A percentile compares a stretch with the other conserved stretches of the same genome.
Conservation (phyloP, 2,113 vertebrate species). For the Podiceps cristatus region DNA sequence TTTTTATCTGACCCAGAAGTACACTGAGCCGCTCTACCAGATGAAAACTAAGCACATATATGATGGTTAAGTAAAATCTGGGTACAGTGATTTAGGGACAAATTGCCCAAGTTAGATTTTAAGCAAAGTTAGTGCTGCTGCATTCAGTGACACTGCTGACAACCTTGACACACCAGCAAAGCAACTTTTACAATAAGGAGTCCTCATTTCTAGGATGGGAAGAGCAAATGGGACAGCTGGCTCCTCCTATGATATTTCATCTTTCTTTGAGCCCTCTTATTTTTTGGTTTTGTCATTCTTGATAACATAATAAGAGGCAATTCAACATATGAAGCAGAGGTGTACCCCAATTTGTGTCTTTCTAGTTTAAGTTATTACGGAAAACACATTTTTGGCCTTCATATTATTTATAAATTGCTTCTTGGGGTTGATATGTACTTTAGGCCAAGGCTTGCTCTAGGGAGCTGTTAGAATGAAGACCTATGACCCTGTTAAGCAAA, state of each 20-base stretch:
- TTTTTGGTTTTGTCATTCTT: neutral
- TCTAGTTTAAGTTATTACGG: neutral
- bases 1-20: neutral
- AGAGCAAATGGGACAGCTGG: neutral
- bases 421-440: neutral
- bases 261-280: neutral
- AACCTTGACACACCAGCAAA: neutral
- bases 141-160: neutral
- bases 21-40: neutral
- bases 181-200: neutral
- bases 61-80: neutral
- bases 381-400: neutral
- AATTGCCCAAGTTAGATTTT: neutral
- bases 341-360: neutral
- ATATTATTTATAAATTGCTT: neutral
- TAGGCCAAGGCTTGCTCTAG: neutral
- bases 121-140: neutral
- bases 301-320: neutral
- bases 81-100: neutral
- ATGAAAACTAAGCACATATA: neutral
- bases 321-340: neutral
- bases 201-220: neutral
- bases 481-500: neutral
- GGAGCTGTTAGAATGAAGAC: neutral
- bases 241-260: neutral